These are phyloP conservation scores for Cephus nigrinus DNA, from an alignment of 2,888 invertebrate genomes.

Conservation along the genomic window DNA sequence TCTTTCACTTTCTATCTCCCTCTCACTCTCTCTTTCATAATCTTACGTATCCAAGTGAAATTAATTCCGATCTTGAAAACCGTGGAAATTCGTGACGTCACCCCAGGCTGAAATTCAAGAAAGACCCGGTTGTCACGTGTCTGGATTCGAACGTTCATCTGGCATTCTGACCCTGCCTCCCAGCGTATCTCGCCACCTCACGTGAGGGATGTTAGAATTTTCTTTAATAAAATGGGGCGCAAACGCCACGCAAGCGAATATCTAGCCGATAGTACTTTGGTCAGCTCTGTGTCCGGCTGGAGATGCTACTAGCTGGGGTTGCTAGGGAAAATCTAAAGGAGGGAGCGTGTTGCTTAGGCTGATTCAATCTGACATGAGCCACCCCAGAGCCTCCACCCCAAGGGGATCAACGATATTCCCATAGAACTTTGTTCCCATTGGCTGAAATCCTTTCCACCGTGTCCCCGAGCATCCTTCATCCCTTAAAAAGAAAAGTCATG, in stretches of 20 bases:
- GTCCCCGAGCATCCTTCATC: neutral
- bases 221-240: slow-evolving; percentile 63
- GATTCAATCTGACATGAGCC: slow-evolving; percentile 58
- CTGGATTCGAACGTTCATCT: neutral
- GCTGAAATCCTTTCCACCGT: neutral
- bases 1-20: neutral
- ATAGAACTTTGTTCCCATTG: slow-evolving; percentile 10
- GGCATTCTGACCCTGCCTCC: neutral
- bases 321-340: slow-evolving; percentile 48
- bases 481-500: neutral
- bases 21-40: neutral
- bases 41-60: neutral
- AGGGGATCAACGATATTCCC: slow-evolving; percentile 12
- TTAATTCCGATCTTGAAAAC: neutral
- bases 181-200: neutral
- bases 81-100: neutral
- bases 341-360: slow-evolving; percentile 56
- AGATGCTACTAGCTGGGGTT: slow-evolving; percentile 47
- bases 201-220: slow-evolving; percentile 33
- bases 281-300: slow-evolving; percentile 57
- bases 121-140: neutral
- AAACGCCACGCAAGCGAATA: slow-evolving; percentile 64
- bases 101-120: neutral
- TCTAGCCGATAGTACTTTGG: slow-evolving; percentile 62
- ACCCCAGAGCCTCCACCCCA: slow-evolving; percentile 6